These are phyloP conservation scores for Lasiurus borealis DNA, from an alignment of 2,113 vertebrate genomes.

Conservation along the genomic window DNA sequence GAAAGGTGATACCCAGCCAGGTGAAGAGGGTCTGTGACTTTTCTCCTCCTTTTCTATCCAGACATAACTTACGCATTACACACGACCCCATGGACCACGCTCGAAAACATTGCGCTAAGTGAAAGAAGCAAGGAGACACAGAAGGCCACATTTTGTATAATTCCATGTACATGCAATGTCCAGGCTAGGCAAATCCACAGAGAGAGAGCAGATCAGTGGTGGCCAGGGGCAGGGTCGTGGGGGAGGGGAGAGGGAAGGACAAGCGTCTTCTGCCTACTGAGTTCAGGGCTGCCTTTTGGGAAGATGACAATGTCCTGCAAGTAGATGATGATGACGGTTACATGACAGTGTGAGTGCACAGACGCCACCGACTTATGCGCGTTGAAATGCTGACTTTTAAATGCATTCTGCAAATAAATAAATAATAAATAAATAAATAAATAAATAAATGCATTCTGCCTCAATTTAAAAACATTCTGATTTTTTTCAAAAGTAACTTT, in stretches of 20 bases:
- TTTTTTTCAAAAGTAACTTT: not conserved
- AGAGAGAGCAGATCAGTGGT: constrained; percentile 3
- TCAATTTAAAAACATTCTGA: not conserved
- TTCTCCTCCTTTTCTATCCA: not conserved
- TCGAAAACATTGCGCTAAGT: not conserved
- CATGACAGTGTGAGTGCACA: no score
- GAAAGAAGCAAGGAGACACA: not conserved
- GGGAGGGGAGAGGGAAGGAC: no score
- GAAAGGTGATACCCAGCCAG: not conserved
- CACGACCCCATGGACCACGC: not conserved
- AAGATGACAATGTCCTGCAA: not conserved
- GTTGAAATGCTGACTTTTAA: not conserved
- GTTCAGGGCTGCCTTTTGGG: not conserved
- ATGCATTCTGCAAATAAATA: not conserved
- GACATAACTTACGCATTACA: not conserved
- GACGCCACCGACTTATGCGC: not conserved
- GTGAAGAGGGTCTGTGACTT: not conserved
- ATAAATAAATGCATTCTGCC: not conserved
- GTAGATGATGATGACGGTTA: not conserved
- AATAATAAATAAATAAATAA: no score
- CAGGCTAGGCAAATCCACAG: not conserved
- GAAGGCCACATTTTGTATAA: not conserved
- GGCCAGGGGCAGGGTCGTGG: not conserved
- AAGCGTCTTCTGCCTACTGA: no score
- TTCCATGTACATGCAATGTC: not conserved